phyloP scores from a whole-genome alignment of 1,140 invertebrate genomes.

The Argopecten irradians region DNA sequence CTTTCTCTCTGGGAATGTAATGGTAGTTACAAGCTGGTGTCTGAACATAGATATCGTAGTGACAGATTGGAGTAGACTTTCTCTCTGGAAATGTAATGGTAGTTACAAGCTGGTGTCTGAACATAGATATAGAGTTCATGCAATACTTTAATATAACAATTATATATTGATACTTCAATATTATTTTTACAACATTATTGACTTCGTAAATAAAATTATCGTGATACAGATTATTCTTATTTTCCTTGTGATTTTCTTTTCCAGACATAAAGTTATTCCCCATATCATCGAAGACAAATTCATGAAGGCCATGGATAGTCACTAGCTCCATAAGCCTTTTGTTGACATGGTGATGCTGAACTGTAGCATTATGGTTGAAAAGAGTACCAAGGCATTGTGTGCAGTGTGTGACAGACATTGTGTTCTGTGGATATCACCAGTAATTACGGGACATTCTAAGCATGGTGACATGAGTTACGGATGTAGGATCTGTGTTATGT shows the following conservation, averaged over 20 bases:
- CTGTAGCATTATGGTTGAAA: neutral
- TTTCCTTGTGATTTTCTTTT: slow-evolving; percentile 46
- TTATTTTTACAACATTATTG: neutral
- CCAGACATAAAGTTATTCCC: slow-evolving; percentile 70
- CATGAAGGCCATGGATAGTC: slow-evolving; percentile 65
- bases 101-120: too few relatives aligned
- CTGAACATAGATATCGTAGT: too few relatives aligned
- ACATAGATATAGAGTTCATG: too few relatives aligned
- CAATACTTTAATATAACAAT: too few relatives aligned
- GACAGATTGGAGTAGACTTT: neutral
- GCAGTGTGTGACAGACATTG: neutral
- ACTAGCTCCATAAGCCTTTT: slow-evolving; percentile 37
- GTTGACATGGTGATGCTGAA: neutral
- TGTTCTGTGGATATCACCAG: neutral
- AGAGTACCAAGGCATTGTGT: too few relatives aligned
- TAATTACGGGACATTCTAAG: too few relatives aligned
- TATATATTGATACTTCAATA: neutral
- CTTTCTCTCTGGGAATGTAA: too few relatives aligned
- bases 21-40: too few relatives aligned
- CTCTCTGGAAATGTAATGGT: too few relatives aligned
- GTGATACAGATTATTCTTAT: neutral
- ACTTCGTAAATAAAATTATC: neutral
- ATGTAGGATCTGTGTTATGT: neutral
- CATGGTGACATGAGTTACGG: too few relatives aligned
- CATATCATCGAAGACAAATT: slow-evolving; percentile 61